phyloP scores from a whole-genome alignment of 2,113 vertebrate species.

The Bubo scandiacus region DNA sequence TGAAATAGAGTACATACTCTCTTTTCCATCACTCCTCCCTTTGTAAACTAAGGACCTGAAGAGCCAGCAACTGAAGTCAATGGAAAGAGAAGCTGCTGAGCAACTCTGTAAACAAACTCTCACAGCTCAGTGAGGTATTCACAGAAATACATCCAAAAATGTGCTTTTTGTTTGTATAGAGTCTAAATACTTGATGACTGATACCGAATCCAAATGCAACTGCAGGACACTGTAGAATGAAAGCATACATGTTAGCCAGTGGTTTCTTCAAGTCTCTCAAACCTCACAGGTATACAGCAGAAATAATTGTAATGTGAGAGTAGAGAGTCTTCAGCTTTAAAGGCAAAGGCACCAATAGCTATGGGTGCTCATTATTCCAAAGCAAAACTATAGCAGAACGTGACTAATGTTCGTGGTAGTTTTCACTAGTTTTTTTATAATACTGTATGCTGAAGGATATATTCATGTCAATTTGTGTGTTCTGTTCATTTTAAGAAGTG shows the following conservation, averaged over 20 bases:
- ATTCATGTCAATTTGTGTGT: not conserved
- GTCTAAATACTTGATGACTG: not conserved
- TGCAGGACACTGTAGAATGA: not conserved
- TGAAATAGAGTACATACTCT: not conserved
- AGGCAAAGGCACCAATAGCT: not conserved
- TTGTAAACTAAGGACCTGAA: not conserved
- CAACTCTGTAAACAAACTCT: constrained; percentile 45
- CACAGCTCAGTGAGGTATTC: not conserved
- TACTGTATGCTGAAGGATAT: not conserved
- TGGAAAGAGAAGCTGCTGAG: constrained; percentile 43
- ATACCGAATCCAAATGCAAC: not conserved
- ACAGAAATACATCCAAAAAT: not conserved
- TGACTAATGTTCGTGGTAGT: not conserved
- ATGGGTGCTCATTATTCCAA: not conserved
- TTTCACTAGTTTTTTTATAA: not conserved
- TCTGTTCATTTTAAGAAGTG: not conserved
- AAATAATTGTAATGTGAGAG: not conserved
- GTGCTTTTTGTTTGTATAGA: not conserved
- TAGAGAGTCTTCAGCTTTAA: not conserved
- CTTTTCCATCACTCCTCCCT: not conserved
- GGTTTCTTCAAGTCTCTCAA: not conserved
- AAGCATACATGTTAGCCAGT: not conserved
- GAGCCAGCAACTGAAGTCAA: constrained; percentile 22
- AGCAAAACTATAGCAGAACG: not conserved
- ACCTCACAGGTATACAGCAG: not conserved